Evolutionary conservation across 2,797 vertebrate species (phyloP).

Genomic region (Enteromius radiatus): DNA sequence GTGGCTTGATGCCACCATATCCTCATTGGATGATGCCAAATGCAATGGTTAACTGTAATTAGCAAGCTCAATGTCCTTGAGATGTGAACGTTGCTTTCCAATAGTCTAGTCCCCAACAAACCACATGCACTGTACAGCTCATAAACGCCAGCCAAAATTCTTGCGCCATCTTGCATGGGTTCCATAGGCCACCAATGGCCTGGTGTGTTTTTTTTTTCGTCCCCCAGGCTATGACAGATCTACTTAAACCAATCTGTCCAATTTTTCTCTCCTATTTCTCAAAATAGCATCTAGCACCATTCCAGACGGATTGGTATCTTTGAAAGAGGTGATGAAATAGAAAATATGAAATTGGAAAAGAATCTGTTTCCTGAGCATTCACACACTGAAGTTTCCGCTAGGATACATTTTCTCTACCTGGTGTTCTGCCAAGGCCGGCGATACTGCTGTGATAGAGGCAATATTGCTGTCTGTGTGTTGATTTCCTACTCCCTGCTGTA

Average conservation of each 20-base stretch:
- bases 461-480: slow-evolving; percentile 28
- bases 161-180: slow-evolving; percentile 23
- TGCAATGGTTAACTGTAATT: slow-evolving; percentile 62
- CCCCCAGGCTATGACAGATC: slow-evolving; percentile 23
- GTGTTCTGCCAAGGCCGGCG: neutral
- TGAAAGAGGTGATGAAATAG: slow-evolving; percentile 32
- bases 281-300: slow-evolving; percentile 33
- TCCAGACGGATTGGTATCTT: slow-evolving; percentile 3
- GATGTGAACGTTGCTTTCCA: slow-evolving; percentile 53
- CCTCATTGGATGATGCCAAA: slow-evolving; percentile 24
- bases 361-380: slow-evolving; percentile 29
- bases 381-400: slow-evolving; percentile 2
- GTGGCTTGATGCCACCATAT: slow-evolving; percentile 32
- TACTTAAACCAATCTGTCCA: slow-evolving; percentile 22
- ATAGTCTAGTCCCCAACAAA: slow-evolving; percentile 28
- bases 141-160: slow-evolving; percentile 22
- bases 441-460: slow-evolving; percentile 20
- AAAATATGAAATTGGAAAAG: slow-evolving; percentile 31
- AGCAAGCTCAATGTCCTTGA: slow-evolving; percentile 67
- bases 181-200: slow-evolving; percentile 24
- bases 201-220: neutral
- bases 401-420: neutral
- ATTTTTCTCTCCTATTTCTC: slow-evolving; percentile 17
- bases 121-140: slow-evolving; percentile 8
- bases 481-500: slow-evolving; percentile 53